Conservation (phyloP, 2,113 vertebrate genomes). For the Crypturellus undulatus region DNA sequence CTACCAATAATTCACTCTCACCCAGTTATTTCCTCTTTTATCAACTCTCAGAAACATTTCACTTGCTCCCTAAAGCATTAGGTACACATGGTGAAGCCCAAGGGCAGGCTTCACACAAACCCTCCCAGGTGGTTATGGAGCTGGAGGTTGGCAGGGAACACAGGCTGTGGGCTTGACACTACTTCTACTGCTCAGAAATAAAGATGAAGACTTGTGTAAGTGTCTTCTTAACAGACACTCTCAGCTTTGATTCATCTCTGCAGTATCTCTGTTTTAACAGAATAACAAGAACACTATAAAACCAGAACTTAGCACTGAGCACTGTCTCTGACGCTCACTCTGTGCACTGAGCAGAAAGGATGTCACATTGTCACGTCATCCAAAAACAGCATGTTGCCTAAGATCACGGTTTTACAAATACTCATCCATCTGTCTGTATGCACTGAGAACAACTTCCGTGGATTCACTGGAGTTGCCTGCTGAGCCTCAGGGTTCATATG, state of each 20-base stretch:
- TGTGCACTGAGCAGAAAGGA: neutral
- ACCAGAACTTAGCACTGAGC: neutral
- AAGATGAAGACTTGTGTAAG: neutral
- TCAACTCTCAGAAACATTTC: accelerated
- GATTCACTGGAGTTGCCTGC: slow-evolving; percentile 8
- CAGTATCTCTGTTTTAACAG: neutral
- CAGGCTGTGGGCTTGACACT: neutral
- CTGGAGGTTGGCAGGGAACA: neutral
- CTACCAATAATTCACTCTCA: neutral
- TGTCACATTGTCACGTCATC: neutral
- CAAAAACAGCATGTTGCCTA: neutral
- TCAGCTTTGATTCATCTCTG: neutral
- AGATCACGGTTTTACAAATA: neutral
- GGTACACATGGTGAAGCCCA: neutral
- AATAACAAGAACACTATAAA: neutral
- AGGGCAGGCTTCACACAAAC: neutral
- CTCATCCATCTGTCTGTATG: slow-evolving; percentile 8
- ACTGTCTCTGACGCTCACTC: neutral
- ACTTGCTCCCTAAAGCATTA: neutral
- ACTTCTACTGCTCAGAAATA: neutral
- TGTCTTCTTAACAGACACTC: neutral
- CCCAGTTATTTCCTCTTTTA: neutral
- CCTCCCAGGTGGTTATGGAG: neutral
- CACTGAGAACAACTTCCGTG: neutral
- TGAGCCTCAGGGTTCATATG: neutral